Conservation (phyloP, 2,797 vertebrate species). For the Leptatherina wallacei region DNA sequence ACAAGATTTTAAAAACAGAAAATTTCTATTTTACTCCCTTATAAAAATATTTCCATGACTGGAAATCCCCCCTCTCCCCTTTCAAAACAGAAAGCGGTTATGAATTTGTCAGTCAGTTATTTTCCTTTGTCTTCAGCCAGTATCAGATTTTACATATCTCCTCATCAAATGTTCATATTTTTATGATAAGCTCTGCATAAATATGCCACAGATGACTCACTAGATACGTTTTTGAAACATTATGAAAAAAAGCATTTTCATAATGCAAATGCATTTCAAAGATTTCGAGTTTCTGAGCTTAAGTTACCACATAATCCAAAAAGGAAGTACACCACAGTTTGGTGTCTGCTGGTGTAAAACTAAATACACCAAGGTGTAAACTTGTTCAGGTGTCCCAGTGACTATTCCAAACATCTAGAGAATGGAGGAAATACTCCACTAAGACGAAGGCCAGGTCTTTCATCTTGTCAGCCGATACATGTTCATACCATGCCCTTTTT, state of each 20-base stretch:
- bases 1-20: not conserved
- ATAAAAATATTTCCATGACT: not conserved
- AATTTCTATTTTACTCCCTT: not conserved
- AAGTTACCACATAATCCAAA: not conserved
- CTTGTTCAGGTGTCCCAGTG: constrained; percentile 42
- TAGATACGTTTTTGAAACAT: not conserved
- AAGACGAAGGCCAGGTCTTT: constrained; percentile 8
- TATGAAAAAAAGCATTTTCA: not conserved
- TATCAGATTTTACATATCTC: not conserved
- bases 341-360: constrained; percentile 16
- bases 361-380: constrained; percentile 45
- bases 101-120: not conserved
- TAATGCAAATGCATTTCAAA: too few relatives aligned
- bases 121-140: not conserved
- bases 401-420: constrained; percentile 60
- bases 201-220: not conserved
- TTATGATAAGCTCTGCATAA: not conserved
- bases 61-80: not conserved
- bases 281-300: too few relatives aligned
- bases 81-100: not conserved
- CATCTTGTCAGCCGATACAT: not conserved
- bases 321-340: not conserved
- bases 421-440: constrained; percentile 66
- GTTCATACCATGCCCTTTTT: not conserved
- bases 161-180: not conserved